A percentile compares a stretch with the other conserved stretches of the same genome.
Conservation (phyloP, 2,888 invertebrate species). For the Nebria salina region DNA sequence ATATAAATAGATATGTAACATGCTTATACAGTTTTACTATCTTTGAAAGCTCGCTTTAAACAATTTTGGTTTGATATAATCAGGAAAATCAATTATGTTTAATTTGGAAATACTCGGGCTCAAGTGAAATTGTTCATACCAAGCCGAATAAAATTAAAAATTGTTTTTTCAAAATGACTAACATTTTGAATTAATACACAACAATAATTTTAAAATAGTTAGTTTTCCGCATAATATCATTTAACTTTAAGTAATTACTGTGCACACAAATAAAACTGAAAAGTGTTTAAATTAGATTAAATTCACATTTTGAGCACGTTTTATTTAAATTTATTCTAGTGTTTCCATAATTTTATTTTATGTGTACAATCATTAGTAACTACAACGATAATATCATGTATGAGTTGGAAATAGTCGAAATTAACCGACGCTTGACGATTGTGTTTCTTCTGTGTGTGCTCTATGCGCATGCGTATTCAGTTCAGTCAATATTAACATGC, state of each 20-base stretch:
- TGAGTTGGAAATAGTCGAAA: neutral
- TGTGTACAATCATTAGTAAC: neutral
- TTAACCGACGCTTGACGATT: neutral
- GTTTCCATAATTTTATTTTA: conserved; percentile 25
- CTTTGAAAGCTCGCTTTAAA: too few relatives aligned
- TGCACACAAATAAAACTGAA: neutral
- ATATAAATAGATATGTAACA: too few relatives aligned
- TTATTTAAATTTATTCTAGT: conserved; percentile 20
- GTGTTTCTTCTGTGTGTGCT: neutral
- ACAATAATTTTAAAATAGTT: neutral
- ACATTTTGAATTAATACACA: neutral
- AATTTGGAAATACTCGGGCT: too few relatives aligned
- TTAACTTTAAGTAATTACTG: neutral
- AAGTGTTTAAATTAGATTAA: neutral
- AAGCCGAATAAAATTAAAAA: too few relatives aligned
- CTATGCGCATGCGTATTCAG: too few relatives aligned
- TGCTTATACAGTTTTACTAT: too few relatives aligned
- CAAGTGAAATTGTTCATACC: too few relatives aligned
- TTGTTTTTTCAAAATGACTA: too few relatives aligned
- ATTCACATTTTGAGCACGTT: conserved; percentile 27
- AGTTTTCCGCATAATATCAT: too few relatives aligned
- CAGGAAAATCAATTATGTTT: too few relatives aligned
- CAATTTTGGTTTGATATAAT: too few relatives aligned
- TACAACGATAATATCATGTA: neutral
- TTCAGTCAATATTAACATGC: neutral